These are phyloP conservation scores for Archaeoteleia sp. DNA, from an alignment of 2,888 invertebrate species.

Conservation along the genomic window DNA sequence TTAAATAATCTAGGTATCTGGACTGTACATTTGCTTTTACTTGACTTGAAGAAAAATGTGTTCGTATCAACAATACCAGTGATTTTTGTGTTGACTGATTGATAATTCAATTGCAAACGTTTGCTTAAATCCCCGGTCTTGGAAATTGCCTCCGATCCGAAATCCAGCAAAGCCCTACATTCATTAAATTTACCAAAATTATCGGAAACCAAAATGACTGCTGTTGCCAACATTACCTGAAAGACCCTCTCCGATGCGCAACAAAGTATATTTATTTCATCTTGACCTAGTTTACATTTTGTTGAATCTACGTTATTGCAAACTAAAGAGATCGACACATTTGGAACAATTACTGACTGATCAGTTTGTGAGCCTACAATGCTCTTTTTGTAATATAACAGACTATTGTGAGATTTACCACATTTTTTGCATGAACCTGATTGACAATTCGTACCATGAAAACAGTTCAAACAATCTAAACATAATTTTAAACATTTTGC, in stretches of 20 bases:
- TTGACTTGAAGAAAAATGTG: conserved; percentile 12
- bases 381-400: conserved; percentile 1
- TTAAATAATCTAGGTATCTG: conserved; percentile 24
- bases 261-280: neutral
- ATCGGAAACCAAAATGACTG: conserved; percentile 24
- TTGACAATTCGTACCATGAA: neutral
- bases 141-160: conserved; percentile 49
- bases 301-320: neutral
- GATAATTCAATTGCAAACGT: neutral
- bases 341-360: neutral
- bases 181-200: conserved; percentile 18
- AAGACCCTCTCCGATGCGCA: neutral
- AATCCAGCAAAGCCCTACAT: conserved; percentile 43
- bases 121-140: conserved; percentile 15
- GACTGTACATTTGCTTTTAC: no score
- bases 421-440: neutral
- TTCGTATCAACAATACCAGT: conserved; percentile 3
- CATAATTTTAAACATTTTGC: conserved; percentile 1
- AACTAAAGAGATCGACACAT: neutral
- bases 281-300: neutral
- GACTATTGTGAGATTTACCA: neutral
- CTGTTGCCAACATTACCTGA: conserved; percentile 39
- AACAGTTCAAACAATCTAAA: neutral
- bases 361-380: neutral
- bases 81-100: neutral